Evolutionary conservation across 35 echinoderm and acorn worm species (phyloP).

Genomic region (Holothuria glaberrima): DNA sequence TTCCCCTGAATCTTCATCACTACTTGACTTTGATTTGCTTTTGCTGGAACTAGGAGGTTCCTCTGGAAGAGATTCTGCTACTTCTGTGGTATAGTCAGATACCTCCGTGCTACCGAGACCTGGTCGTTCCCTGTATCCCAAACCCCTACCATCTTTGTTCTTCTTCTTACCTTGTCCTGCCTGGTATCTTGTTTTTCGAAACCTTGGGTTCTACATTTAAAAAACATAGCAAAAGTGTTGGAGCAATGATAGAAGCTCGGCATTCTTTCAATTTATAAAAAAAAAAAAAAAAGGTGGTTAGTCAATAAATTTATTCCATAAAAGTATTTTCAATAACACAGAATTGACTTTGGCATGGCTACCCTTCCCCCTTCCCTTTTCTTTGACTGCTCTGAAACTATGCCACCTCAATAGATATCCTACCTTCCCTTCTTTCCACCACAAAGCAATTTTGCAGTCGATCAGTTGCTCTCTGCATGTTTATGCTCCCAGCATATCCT

Average conservation of each 20-base stretch:
- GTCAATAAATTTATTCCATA: no score
- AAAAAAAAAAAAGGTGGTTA: not conserved
- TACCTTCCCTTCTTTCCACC: no score
- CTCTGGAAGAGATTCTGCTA: conserved; percentile 40
- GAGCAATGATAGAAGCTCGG: not conserved
- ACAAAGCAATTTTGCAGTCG: no score
- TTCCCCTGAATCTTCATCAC: not conserved
- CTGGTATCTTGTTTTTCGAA: conserved; percentile 83
- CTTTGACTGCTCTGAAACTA: no score
- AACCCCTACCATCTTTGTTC: conserved; percentile 73
- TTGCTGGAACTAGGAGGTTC: not conserved
- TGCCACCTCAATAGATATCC: no score
- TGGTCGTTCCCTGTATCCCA: conserved; percentile 89
- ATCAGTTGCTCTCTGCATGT: no score
- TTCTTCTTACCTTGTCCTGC: conserved; percentile 60
- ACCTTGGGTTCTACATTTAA: conserved; percentile 73
- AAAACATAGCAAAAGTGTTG: not conserved
- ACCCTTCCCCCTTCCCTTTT: no score
- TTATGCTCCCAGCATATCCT: no score
- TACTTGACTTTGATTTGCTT: not conserved
- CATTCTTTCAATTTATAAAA: not conserved
- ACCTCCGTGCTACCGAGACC: conserved; percentile 68
- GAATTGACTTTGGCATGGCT: no score
- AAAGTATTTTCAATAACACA: no score
- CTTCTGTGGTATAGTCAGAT: conserved; percentile 57